Evolutionary conservation across 1,140 invertebrate species (phyloP).

Genomic region (Carposina sasakii): DNA sequence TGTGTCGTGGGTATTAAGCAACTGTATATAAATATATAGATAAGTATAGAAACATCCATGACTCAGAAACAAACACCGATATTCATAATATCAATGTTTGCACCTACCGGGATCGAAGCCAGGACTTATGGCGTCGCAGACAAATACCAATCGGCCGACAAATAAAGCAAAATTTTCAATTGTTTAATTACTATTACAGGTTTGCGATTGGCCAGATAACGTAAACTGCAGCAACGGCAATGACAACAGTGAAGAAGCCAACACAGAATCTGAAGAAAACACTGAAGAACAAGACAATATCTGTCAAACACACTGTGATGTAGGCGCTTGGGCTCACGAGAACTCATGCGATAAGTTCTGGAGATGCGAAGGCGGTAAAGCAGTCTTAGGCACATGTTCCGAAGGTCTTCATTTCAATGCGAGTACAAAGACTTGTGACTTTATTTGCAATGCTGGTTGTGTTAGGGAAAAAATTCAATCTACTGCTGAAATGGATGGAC

Average conservation of each 20-base stretch:
- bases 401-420: constrained; percentile 71
- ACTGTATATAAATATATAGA: no score
- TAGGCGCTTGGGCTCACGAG: constrained; percentile 56
- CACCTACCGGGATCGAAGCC: no score
- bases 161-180: no score
- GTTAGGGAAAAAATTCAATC: constrained; percentile 6
- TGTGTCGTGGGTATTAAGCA: no score
- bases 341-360: constrained; percentile 71
- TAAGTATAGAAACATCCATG: no score
- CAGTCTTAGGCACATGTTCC: constrained; percentile 64
- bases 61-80: no score
- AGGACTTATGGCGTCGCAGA: no score
- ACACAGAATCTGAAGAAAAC: background rate
- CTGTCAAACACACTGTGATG: constrained; percentile 31
- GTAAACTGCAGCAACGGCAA: constrained; percentile 14
- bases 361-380: constrained; percentile 60
- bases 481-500: constrained; percentile 3
- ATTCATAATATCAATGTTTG: no score
- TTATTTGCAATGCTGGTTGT: constrained; percentile 25
- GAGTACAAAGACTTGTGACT: constrained; percentile 21
- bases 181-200: no score
- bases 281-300: constrained; percentile 6
- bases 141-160: no score
- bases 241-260: background rate
- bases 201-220: constrained; percentile 26